A percentile compares a stretch with the other conserved stretches of the same genome.
phyloP scores from a whole-genome alignment of 2,797 vertebrate genomes.

The Parotocinclus haroldoi region DNA sequence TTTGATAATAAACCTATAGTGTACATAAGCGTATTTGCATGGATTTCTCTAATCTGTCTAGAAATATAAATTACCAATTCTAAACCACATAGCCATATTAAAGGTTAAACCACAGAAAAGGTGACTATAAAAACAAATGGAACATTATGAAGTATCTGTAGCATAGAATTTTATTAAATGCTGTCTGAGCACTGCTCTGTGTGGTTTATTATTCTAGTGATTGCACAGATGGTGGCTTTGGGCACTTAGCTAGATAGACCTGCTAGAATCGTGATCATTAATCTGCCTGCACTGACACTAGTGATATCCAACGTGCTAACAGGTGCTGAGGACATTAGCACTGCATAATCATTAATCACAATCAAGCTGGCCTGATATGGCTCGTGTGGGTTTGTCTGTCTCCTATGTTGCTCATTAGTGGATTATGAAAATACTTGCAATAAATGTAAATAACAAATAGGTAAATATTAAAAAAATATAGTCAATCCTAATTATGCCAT shows the following conservation, averaged over 20 bases:
- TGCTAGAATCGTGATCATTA: conserved; percentile 36
- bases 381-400: background rate
- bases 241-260: conserved; percentile 25
- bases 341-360: conserved; percentile 36
- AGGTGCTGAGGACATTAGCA: conserved; percentile 32
- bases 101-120: no score
- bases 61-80: no score
- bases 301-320: conserved; percentile 32
- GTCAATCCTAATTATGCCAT: no score
- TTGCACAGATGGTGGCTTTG: conserved; percentile 34
- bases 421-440: conserved; percentile 42
- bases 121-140: no score
- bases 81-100: no score
- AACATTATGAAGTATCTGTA: no score
- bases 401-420: conserved; percentile 11
- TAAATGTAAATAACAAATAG: background rate
- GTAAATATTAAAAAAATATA: conserved; percentile 21
- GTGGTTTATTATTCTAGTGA: conserved; percentile 8
- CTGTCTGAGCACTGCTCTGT: no score
- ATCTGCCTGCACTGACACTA: conserved; percentile 28
- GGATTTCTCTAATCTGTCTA: no score
- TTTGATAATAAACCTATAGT: no score
- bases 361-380: conserved; percentile 16
- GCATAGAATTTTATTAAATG: no score
- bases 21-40: no score